These are phyloP conservation scores for Pyrrhura leucotis DNA, from an alignment of 2,797 vertebrate genomes.

Conservation along the genomic window DNA sequence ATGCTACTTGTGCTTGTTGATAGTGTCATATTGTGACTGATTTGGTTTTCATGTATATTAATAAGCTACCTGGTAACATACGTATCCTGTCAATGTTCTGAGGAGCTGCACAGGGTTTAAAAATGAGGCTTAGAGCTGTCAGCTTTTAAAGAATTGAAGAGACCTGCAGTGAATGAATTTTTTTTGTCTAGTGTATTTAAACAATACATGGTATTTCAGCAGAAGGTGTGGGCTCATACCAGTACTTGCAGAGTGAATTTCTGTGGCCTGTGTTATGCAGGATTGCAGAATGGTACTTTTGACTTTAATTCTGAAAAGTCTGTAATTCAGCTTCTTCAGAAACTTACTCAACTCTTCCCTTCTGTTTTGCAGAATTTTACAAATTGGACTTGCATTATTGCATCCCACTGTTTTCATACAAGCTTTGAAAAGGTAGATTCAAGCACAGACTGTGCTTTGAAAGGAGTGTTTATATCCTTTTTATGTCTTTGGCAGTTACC, in stretches of 20 bases:
- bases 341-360: background rate
- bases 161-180: background rate
- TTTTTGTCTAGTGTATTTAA: background rate
- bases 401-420: conserved; percentile 23
- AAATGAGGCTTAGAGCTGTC: background rate
- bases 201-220: background rate
- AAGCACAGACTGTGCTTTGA: conserved; percentile 8
- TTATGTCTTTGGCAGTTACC: conserved; percentile 20
- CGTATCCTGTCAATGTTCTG: background rate
- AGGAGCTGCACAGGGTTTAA: background rate
- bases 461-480: background rate
- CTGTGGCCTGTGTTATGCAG: background rate
- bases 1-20: background rate
- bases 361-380: background rate
- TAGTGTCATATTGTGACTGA: background rate
- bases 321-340: background rate
- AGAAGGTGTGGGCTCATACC: background rate
- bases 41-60: background rate
- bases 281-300: background rate
- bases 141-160: background rate
- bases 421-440: conserved; percentile 21
- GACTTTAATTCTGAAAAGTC: background rate
- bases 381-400: background rate
- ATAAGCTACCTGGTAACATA: background rate
- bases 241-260: background rate